These are phyloP conservation scores for Chrysolina haemoptera DNA, from an alignment of 2,888 invertebrate genomes.

Conservation along the genomic window DNA sequence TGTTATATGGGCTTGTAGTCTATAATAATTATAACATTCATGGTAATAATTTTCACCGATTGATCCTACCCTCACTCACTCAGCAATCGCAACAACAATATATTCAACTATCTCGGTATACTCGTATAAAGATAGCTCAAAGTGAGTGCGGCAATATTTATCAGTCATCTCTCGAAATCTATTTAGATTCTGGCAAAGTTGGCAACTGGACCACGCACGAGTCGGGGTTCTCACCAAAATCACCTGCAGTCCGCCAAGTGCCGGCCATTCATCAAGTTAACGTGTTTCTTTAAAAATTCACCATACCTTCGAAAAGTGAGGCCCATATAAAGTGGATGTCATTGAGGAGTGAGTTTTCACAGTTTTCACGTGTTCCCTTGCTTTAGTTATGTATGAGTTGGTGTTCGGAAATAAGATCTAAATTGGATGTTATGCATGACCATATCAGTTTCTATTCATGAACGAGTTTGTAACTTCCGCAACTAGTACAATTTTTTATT, in stretches of 20 bases:
- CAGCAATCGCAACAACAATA: not conserved
- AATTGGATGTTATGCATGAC: too few species aligned
- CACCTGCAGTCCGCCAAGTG: constrained; percentile 36
- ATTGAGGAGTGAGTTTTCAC: constrained; percentile 25
- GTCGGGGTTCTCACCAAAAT: constrained; percentile 30
- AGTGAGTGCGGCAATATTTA: constrained; percentile 31
- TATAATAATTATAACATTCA: too few species aligned
- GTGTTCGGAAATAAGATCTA: too few species aligned
- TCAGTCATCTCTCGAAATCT: constrained; percentile 39
- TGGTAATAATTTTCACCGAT: not conserved
- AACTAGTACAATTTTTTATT: too few species aligned
- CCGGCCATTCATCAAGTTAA: constrained; percentile 32
- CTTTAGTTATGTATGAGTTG: not conserved
- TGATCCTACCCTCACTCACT: too few species aligned
- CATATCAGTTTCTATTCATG: too few species aligned
- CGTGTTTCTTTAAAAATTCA: constrained; percentile 27
- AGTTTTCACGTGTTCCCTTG: not conserved
- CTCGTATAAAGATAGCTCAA: constrained; percentile 35
- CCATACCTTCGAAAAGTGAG: constrained; percentile 32
- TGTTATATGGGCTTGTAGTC: too few species aligned
- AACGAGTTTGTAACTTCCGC: too few species aligned
- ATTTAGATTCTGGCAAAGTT: constrained; percentile 48
- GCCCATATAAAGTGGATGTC: constrained; percentile 30
- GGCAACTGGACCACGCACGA: constrained; percentile 40
- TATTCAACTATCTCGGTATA: not conserved